phyloP scores from a whole-genome alignment of 2,888 invertebrate genomes.

The Kuschelorhynchus macadamiae region DNA sequence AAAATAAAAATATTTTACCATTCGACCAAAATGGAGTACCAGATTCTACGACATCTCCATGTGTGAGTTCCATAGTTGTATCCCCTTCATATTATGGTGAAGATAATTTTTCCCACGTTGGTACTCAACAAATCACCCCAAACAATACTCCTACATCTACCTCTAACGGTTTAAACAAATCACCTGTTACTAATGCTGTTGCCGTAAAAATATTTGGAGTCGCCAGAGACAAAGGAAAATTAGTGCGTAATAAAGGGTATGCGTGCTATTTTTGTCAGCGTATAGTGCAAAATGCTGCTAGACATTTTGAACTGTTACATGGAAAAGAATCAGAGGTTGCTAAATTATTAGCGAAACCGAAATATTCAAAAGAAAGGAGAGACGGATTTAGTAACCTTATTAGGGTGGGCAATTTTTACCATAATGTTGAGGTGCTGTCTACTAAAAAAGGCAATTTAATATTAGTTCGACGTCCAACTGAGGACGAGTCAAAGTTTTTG shows the following conservation, averaged over 20 bases:
- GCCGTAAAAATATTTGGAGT: slow-evolving; percentile 10
- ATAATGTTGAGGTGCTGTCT: slow-evolving; percentile 22
- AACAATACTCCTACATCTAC: slow-evolving; percentile 7
- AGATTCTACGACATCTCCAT: slow-evolving; percentile 5
- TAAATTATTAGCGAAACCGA: slow-evolving; percentile 21
- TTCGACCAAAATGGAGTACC: neutral
- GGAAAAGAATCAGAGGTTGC: slow-evolving; percentile 17
- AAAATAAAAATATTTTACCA: slow-evolving; percentile 6
- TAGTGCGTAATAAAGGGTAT: slow-evolving; percentile 22
- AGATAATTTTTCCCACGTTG: neutral
- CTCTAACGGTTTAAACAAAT: slow-evolving; percentile 1
- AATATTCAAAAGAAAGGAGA: slow-evolving; percentile 23
- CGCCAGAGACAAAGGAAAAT: slow-evolving; percentile 20
- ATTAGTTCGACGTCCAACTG: slow-evolving; percentile 20
- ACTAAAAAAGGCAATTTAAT: slow-evolving; percentile 15
- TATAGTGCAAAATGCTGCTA: slow-evolving; percentile 26
- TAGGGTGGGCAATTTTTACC: slow-evolving; percentile 22
- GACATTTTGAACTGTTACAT: slow-evolving; percentile 30
- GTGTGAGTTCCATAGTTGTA: neutral
- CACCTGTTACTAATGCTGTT: neutral
- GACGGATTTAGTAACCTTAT: slow-evolving; percentile 13
- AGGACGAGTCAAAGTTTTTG: neutral
- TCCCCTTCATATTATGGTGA: slow-evolving; percentile 1
- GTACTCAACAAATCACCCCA: slow-evolving; percentile 14
- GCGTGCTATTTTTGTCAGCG: slow-evolving; percentile 32